A percentile compares a stretch with the other conserved stretches of the same genome.
These are phyloP conservation scores for Cavia aperea DNA, from an alignment of 2,113 vertebrate species.

Conservation along the genomic window DNA sequence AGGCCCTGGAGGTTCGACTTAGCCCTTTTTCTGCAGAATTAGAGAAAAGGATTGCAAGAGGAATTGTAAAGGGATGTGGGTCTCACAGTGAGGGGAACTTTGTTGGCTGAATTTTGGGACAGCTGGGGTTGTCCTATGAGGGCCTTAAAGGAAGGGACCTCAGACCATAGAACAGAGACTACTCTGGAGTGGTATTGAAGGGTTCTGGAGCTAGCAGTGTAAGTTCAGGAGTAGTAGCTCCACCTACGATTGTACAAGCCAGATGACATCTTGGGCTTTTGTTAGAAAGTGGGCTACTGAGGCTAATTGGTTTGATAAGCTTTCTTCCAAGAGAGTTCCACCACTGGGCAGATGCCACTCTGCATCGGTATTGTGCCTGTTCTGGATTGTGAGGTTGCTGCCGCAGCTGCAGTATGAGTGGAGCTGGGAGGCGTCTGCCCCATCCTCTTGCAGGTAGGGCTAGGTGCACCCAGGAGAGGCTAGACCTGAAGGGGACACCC, in stretches of 20 bases:
- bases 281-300: conserved; percentile 4
- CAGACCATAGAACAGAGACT: neutral
- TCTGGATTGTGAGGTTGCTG: neutral
- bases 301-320: neutral
- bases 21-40: neutral
- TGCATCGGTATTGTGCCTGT: neutral
- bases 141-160: neutral
- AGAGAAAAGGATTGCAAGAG: neutral
- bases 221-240: neutral
- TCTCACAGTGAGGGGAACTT: neutral
- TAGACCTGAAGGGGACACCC: neutral
- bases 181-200: neutral
- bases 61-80: neutral
- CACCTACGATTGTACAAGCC: neutral
- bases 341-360: neutral
- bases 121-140: neutral
- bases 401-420: neutral
- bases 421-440: neutral
- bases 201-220: neutral
- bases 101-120: neutral
- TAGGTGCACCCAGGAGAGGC: neutral
- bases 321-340: neutral
- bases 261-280: neutral
- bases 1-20: neutral
- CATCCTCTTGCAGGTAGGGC: neutral